A percentile compares a stretch with the other conserved stretches of the same genome.
These are phyloP conservation scores for Stomorhina lunata DNA, from an alignment of 2,888 invertebrate genomes.

Conservation along the genomic window DNA sequence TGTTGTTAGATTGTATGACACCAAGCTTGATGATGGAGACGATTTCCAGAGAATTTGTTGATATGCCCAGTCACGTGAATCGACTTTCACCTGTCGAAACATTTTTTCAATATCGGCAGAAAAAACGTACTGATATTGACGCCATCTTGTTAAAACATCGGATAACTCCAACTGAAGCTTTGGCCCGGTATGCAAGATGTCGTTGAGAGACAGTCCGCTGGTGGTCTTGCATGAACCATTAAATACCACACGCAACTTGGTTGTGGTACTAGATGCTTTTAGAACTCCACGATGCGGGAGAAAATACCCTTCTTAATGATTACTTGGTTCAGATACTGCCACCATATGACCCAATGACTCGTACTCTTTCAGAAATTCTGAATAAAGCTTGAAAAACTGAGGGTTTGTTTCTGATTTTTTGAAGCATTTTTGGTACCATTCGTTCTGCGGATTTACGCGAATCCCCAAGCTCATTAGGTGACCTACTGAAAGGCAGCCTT, in stretches of 20 bases:
- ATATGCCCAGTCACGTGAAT: neutral
- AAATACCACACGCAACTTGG: conserved; percentile 18
- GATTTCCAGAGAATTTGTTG: neutral
- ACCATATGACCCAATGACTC: neutral
- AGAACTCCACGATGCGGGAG: conserved; percentile 23
- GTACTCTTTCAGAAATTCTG: neutral
- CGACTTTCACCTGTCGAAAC: conserved; percentile 3
- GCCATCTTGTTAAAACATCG: conserved; percentile 17
- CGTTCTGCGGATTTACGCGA: neutral
- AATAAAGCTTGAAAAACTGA: neutral
- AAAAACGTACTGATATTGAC: conserved; percentile 20
- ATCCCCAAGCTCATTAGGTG: conserved; percentile 1
- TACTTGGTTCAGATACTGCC: neutral
- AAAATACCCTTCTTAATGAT: neutral
- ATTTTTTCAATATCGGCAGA: conserved; percentile 29
- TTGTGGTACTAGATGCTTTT: neutral
- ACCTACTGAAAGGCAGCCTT: neutral
- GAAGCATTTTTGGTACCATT: neutral
- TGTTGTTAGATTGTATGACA: neutral
- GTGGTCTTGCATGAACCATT: conserved; percentile 27
- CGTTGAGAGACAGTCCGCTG: conserved; percentile 37
- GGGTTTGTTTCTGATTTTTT: neutral
- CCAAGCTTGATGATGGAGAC: neutral
- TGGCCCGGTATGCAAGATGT: conserved; percentile 18
- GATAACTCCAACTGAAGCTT: conserved; percentile 29